Evolutionary conservation across 1,140 invertebrate species (phyloP).

Genomic region (Drosophila athabasca): DNA sequence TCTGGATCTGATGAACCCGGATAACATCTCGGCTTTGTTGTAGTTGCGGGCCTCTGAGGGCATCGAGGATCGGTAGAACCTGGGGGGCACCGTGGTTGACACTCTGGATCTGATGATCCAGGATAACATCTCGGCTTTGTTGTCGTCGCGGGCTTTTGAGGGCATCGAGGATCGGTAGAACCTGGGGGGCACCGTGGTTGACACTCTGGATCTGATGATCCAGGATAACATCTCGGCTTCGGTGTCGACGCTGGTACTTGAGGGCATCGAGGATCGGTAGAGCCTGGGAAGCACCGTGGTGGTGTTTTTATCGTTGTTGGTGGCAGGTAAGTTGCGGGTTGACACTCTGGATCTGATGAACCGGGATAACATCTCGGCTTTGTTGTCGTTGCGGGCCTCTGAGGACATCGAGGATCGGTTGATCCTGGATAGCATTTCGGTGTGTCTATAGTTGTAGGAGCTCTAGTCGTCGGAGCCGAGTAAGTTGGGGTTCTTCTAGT

Average conservation of each 20-base stretch:
- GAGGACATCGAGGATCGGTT: constrained; percentile 23
- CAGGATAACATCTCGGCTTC: constrained; percentile 77
- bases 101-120: constrained; percentile 75
- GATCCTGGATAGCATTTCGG: constrained; percentile 39
- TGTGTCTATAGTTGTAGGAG: constrained; percentile 8
- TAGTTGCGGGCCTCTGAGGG: constrained; percentile 49
- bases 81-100: constrained; percentile 29
- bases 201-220: constrained; percentile 83
- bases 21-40: constrained; percentile 45
- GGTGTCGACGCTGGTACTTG: constrained; percentile 36
- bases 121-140: constrained; percentile 68
- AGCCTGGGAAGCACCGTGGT: constrained; percentile 44
- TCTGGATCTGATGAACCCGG: too few relatives aligned
- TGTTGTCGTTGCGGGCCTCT: constrained; percentile 35
- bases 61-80: constrained; percentile 35
- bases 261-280: constrained; percentile 37
- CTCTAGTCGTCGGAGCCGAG: constrained; percentile 3
- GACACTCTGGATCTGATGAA: constrained; percentile 66
- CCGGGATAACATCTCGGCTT: constrained; percentile 78
- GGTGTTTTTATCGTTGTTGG: constrained; percentile 28
- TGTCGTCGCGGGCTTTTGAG: constrained; percentile 42
- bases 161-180: constrained; percentile 80
- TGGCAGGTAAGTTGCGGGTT: constrained; percentile 45
- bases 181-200: too few relatives aligned
- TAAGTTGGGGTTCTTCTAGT: neutral